A percentile compares a stretch with the other conserved stretches of the same genome.
Conservation (phyloP, 2,113 vertebrate genomes). For the Eurypyga helias region DNA sequence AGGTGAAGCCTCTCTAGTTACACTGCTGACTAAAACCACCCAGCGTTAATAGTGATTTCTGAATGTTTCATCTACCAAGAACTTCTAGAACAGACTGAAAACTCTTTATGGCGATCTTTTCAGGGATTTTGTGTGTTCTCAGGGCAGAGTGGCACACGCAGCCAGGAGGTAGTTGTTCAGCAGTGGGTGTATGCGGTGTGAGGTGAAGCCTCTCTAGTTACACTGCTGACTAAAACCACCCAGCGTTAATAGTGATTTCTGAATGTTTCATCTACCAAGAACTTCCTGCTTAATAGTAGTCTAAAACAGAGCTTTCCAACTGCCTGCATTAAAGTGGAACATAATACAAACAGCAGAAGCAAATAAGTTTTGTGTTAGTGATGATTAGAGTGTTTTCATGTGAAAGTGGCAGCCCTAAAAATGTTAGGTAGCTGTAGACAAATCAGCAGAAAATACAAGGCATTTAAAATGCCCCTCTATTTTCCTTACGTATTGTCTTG, state of each 20-base stretch:
- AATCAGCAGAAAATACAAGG: not conserved
- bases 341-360: not conserved
- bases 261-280: not conserved
- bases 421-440: not conserved
- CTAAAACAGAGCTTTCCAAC: rapidly evolving
- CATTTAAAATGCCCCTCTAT: not conserved
- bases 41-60: not conserved
- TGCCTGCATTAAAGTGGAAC: not conserved
- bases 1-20: not conserved
- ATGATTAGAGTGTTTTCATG: not conserved
- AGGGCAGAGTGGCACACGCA: not conserved
- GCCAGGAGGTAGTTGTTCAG: not conserved
- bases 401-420: not conserved
- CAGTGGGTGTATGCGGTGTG: not conserved
- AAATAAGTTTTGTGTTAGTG: not conserved
- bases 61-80: not conserved
- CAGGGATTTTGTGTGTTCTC: not conserved
- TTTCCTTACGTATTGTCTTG: not conserved
- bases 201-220: not conserved
- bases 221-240: not conserved
- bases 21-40: not conserved
- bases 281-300: not conserved
- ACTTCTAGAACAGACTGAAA: not conserved
- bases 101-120: not conserved
- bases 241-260: not conserved